phyloP scores from a whole-genome alignment of 2,888 invertebrate species.

The Agrotis clavis region DNA sequence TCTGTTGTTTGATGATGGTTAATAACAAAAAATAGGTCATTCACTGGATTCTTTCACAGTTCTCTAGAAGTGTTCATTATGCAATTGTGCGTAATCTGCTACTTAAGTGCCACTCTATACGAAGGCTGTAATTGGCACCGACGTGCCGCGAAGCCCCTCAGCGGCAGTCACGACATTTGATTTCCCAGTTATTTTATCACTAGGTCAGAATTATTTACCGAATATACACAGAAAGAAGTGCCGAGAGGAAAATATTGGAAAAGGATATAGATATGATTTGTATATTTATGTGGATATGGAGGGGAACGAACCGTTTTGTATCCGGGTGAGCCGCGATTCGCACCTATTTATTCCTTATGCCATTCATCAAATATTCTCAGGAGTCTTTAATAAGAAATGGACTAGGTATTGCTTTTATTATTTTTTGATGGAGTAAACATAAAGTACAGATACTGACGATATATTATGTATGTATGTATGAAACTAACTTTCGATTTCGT shows the following conservation, averaged over 20 bases:
- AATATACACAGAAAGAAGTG: slow-evolving; percentile 34
- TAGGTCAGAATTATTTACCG: slow-evolving; percentile 52
- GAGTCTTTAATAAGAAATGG: too few relatives aligned
- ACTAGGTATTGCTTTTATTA: too few relatives aligned
- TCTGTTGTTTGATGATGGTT: too few relatives aligned
- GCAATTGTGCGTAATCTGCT: slow-evolving; percentile 63
- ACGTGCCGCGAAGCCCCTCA: slow-evolving; percentile 71
- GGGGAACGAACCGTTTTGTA: neutral
- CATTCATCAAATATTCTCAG: slow-evolving; percentile 1
- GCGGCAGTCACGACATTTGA: slow-evolving; percentile 74
- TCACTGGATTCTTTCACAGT: slow-evolving; percentile 15
- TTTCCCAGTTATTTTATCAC: slow-evolving; percentile 64
- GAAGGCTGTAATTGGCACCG: slow-evolving; percentile 70
- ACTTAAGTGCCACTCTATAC: slow-evolving; percentile 63
- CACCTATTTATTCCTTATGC: slow-evolving; percentile 20
- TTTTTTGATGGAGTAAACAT: too few relatives aligned
- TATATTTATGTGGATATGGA: slow-evolving; percentile 34
- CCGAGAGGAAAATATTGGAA: slow-evolving; percentile 37
- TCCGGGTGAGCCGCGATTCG: slow-evolving; percentile 19
- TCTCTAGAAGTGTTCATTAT: slow-evolving; percentile 60
- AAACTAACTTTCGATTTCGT: too few relatives aligned
- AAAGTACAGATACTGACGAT: too few relatives aligned
- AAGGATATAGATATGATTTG: slow-evolving; percentile 39
- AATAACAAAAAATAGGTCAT: too few relatives aligned
- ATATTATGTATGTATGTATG: too few relatives aligned